Evolutionary conservation across 2,113 vertebrate species (phyloP).

Genomic region (Dipodomys stephensi): DNA sequence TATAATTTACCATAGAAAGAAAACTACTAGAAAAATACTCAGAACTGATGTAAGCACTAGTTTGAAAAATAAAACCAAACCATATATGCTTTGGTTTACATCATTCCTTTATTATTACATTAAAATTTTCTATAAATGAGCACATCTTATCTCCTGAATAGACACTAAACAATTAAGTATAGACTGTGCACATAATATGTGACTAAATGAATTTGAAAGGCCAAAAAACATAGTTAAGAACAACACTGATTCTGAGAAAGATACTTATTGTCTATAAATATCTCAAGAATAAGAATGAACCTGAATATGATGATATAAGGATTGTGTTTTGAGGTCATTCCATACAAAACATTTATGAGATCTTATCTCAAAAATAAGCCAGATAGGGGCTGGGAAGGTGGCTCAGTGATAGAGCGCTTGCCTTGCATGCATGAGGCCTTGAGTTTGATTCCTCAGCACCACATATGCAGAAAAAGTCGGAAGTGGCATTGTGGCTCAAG

Average conservation of each 20-base stretch:
- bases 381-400: too few relatives aligned
- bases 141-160: not conserved
- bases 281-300: not conserved
- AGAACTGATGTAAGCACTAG: not conserved
- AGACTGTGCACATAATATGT: not conserved
- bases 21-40: not conserved
- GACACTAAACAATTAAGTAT: slow-evolving; percentile 21
- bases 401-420: too few relatives aligned
- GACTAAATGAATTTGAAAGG: not conserved
- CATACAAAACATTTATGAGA: too few relatives aligned
- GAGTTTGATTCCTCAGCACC: too few relatives aligned
- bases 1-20: slow-evolving; percentile 21
- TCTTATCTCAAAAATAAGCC: too few relatives aligned
- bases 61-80: slow-evolving; percentile 40
- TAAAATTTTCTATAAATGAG: slow-evolving; percentile 13
- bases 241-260: slow-evolving; percentile 33
- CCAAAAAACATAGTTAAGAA: slow-evolving; percentile 1
- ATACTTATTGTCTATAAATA: not conserved
- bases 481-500: too few relatives aligned
- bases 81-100: not conserved
- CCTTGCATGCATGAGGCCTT: too few relatives aligned
- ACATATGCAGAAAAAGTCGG: too few relatives aligned
- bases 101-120: not conserved
- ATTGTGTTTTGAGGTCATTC: too few relatives aligned
- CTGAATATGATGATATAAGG: too few relatives aligned